Base-by-base conservation (phyloP, 2,113 vertebrate genomes). In the Leiothrix lutea region DNA sequence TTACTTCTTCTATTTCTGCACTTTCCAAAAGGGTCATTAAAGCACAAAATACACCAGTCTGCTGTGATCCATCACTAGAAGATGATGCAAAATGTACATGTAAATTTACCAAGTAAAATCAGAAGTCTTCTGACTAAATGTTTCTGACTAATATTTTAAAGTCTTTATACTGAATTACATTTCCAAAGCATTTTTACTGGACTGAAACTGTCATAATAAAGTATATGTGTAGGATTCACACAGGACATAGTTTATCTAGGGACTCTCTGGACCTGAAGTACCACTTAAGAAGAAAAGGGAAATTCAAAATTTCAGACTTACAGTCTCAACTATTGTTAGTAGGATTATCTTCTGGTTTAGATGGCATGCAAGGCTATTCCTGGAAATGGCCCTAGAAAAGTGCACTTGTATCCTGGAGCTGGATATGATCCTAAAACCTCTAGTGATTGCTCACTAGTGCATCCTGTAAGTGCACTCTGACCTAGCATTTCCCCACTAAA, bases 1-100 rank as follows among this genome's bases (percentile, higher is more conserved):
- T 90, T 75, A 99, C 95, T 67, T 98, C 99, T 97, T 99, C 99
- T 9, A 75, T 98, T 77, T 98, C 98, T n/a, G 98, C 99, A 47
- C 98, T 98, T 96, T 99, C 99, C 96, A 99, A 87, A 54, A 99
- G 97, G 80, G 98, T 99, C 97, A 99, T 98, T 97, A 99, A 97
- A 36, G 99, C 99, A 65, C 98, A 99, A 92, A 99, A 99, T 4
- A 99, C 51, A 40, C 99, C 99, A 0, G 98, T 98, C 71, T 98
- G 97, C 50, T 98, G 96, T 4, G 99, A 98, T 77, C 99, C 99
- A 57, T 99, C 98, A 35, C 99, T 99, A 87, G 23, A 86, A 97
- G 81, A 85, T 54, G 12, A 87, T 10, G 16, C 18, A 86, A 91
- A 93, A 83, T 2, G 3, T 12, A 65, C 42, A 80, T 3, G 13